Evolutionary conservation across 2,888 invertebrate genomes (phyloP).

Genomic region (Pemphredon lugubris): DNA sequence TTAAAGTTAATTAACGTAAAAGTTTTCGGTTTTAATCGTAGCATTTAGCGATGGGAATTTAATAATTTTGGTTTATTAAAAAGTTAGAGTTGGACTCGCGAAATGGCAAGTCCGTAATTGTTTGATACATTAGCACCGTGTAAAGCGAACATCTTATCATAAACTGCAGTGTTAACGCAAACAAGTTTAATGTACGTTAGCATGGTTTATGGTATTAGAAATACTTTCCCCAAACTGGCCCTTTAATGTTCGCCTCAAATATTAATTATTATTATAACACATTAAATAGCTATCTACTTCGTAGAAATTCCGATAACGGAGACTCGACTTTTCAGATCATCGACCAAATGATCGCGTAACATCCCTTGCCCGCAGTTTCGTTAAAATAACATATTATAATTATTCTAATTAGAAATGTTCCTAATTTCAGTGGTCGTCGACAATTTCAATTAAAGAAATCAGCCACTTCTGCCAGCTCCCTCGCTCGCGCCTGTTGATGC

Average conservation of each 20-base stretch:
- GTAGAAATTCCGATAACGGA: background rate
- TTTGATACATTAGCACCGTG: constrained; percentile 37
- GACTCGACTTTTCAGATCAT: background rate
- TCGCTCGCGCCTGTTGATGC: constrained; percentile 87
- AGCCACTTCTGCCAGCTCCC: constrained; percentile 89
- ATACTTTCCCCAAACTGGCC: constrained; percentile 35
- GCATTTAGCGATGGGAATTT: too few relatives aligned
- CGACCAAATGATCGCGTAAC: too few relatives aligned
- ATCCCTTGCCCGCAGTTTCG: background rate
- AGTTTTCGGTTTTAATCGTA: too few relatives aligned
- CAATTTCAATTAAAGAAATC: constrained; percentile 85
- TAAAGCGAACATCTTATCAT: constrained; percentile 22
- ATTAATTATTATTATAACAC: constrained; percentile 1
- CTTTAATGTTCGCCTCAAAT: constrained; percentile 16
- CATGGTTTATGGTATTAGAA: constrained; percentile 32
- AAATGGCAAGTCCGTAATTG: too few relatives aligned
- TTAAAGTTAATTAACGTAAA: too few relatives aligned
- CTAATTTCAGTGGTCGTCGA: background rate
- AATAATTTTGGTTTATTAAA: too few relatives aligned
- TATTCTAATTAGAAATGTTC: background rate
- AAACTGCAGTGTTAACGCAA: constrained; percentile 29
- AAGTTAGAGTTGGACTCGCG: too few relatives aligned
- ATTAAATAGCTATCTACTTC: constrained; percentile 2
- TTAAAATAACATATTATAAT: background rate
- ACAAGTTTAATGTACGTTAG: constrained; percentile 1